phyloP scores from a whole-genome alignment of 2,797 vertebrate genomes.

The Neosilurus mollespiculum region DNA sequence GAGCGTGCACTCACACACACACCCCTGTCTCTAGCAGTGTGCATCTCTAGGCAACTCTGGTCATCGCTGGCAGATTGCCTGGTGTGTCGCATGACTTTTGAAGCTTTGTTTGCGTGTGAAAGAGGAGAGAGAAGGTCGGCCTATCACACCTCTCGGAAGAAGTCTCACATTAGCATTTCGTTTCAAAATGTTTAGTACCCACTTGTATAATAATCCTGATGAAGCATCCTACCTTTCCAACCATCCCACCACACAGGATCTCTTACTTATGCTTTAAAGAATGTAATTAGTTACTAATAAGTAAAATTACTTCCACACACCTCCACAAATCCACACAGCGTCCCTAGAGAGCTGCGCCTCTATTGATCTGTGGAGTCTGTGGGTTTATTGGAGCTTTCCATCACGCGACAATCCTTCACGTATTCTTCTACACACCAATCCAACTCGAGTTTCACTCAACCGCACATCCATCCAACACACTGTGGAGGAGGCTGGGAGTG shows the following conservation, averaged over 20 bases:
- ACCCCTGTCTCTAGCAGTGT: not conserved
- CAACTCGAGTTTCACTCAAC: not conserved
- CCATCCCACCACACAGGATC: not conserved
- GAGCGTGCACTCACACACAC: not conserved
- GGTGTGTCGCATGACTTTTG: not conserved
- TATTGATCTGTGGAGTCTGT: slow-evolving; percentile 34
- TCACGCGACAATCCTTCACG: not conserved
- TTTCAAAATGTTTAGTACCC: not conserved
- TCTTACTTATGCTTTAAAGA: not conserved
- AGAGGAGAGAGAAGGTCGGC: not conserved
- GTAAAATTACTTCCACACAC: not conserved
- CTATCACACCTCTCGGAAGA: not conserved
- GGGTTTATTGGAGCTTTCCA: slow-evolving; percentile 20
- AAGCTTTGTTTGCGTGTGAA: not conserved
- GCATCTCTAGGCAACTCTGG: slow-evolving; percentile 25
- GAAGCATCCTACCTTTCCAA: not conserved
- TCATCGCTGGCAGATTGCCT: slow-evolving; percentile 7
- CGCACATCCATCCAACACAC: slow-evolving; percentile 30
- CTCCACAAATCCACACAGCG: not conserved
- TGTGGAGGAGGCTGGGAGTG: too few species aligned
- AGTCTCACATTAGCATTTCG: not conserved
- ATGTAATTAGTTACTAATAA: not conserved
- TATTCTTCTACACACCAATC: not conserved
- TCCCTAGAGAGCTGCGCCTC: not conserved
- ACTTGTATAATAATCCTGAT: not conserved